Evolutionary conservation across 2,888 invertebrate genomes (phyloP), one percentile per base, ranked within the genome.

Genomic region (Mesorhabditis spiculigera): DNA sequence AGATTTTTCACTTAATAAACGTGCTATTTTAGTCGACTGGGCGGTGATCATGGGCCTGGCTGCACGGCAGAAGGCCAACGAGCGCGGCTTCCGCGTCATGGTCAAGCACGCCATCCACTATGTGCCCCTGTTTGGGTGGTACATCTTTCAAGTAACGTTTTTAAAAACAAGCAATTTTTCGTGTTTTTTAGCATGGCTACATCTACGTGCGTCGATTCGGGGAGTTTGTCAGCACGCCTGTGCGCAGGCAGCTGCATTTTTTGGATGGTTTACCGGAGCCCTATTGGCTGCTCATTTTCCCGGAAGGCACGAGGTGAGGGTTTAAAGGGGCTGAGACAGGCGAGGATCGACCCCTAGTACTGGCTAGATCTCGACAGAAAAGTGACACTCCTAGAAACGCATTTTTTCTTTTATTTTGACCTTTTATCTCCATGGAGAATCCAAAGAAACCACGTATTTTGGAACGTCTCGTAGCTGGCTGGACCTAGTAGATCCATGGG

Each of bases 71-170:
- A 75, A 75, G 6, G 68, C 67, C 0, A 72, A 72, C 63, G 80
- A 83, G 67, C 67, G 71, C 61, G 78, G 80, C 5, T 77, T 81
- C 64, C 74, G 83, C 6, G 81, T 82, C 61, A 77, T 83, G 75
- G 78, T 83, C 43, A 84, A 84, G 68, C 69, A 79, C 68, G 78
- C 78, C 28, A 84, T 84, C 43, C 82, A 81, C 69, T 74, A 78
- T 61, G 81, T 82, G 5, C 84, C 84, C 4, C 71, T 84, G 13
- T 84, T 82, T 73, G 84, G 83, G 6, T 84, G 84, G 84, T 84
- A 84, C 71, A 80, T 82, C 16, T 79, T 81, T 69, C 83, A 83
- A 74, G 81, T 80, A 62, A 43, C 58, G 10, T n/a, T 42, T 28
- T 68, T 65, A 4, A 68, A 65, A 5, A 28, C 16, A 68, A 65